Evolutionary conservation across 2,888 invertebrate genomes (phyloP).

Genomic region (Masnerella sp.): DNA sequence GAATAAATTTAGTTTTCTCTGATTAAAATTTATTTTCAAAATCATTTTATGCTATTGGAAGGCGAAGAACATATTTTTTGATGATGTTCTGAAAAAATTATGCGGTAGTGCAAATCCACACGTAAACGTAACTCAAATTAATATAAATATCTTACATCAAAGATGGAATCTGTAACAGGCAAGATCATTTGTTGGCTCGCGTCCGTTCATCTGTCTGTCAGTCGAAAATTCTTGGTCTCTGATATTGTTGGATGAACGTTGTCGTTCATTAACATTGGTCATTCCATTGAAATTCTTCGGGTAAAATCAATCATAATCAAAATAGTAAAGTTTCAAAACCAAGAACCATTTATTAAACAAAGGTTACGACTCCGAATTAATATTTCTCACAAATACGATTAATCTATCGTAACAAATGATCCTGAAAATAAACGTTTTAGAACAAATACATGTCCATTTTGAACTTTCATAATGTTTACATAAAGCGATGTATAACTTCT

Average conservation of each 20-base stretch:
- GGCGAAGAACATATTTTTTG: no score
- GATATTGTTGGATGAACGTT: conserved; percentile 53
- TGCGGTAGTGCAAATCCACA: conserved; percentile 59
- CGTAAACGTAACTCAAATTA: conserved; percentile 71
- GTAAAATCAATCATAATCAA: conserved; percentile 59
- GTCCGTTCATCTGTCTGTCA: conserved; percentile 67
- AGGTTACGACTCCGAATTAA: conserved; percentile 44
- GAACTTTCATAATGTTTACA: no score
- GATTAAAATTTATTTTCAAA: no score
- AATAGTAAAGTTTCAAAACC: conserved; percentile 49
- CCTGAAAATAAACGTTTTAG: conserved; percentile 7
- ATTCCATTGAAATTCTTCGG: conserved; percentile 49
- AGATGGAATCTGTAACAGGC: conserved; percentile 73
- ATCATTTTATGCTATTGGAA: no score
- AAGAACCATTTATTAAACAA: conserved; percentile 55
- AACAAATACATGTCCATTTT: conserved; percentile 18
- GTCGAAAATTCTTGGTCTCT: conserved; percentile 55
- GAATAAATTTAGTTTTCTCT: no score
- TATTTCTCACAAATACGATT: conserved; percentile 39
- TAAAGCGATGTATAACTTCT: no score
- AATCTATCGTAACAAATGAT: conserved; percentile 37
- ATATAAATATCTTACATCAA: conserved; percentile 73
- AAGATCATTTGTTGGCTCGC: conserved; percentile 75
- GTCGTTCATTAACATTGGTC: conserved; percentile 57
- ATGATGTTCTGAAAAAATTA: no score